phyloP scores from a whole-genome alignment of 2,888 invertebrate species.

The Lypha dubia region DNA sequence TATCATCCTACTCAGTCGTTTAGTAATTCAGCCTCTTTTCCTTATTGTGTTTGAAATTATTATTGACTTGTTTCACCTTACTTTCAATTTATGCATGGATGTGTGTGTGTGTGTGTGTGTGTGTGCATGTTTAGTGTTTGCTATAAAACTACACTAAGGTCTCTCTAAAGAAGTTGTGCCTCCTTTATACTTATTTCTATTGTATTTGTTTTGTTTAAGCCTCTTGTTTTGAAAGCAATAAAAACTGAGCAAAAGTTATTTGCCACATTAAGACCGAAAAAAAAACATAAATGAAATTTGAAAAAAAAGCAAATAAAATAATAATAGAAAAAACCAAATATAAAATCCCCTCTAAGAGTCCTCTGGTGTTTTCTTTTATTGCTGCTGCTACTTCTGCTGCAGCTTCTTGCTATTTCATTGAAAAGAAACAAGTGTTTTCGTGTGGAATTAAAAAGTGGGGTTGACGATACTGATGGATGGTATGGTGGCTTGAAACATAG shows the following conservation, averaged over 20 bases:
- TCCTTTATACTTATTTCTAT: conserved; percentile 46
- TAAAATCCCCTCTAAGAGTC: conserved; percentile 55
- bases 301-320: conserved; percentile 37
- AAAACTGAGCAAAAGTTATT: conserved; percentile 74
- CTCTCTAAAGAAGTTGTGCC: conserved; percentile 19
- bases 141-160: conserved; percentile 15
- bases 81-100: neutral
- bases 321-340: conserved; percentile 41
- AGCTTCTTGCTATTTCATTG: conserved; percentile 24
- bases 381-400: conserved; percentile 19
- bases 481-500: conserved; percentile 52
- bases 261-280: conserved; percentile 69
- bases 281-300: conserved; percentile 1
- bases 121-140: neutral
- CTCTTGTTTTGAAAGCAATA: conserved; percentile 81
- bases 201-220: conserved; percentile 77
- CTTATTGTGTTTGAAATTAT: conserved; percentile 51
- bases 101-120: neutral
- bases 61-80: conserved; percentile 66
- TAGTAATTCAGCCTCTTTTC: conserved; percentile 41
- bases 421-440: conserved; percentile 60
- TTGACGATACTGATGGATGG: conserved; percentile 18
- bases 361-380: conserved; percentile 58
- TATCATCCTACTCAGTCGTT: conserved; percentile 15
- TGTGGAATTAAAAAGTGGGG: conserved; percentile 42